phyloP scores from a whole-genome alignment of 2,888 invertebrate species.

The Cosmia pyralina region DNA sequence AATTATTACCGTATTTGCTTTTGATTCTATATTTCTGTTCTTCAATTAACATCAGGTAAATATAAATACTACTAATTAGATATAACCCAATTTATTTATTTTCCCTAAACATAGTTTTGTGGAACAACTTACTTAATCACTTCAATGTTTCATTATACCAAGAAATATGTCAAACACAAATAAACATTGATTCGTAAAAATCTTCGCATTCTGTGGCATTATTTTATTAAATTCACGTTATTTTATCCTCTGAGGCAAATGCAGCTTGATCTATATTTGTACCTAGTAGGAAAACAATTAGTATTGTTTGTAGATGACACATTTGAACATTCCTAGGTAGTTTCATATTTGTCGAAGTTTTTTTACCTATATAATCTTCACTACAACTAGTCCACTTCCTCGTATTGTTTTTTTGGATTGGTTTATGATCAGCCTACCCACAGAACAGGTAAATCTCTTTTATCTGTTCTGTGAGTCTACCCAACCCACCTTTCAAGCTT shows the following conservation, averaged over 20 bases:
- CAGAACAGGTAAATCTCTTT: too few species aligned
- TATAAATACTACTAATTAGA: neutral
- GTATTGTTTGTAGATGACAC: conserved; percentile 5
- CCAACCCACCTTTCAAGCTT: neutral
- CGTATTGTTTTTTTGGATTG: too few species aligned
- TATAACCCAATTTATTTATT: neutral
- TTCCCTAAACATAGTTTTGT: conserved; percentile 15
- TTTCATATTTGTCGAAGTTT: neutral
- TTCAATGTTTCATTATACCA: conserved; percentile 14
- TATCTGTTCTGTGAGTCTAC: too few species aligned
- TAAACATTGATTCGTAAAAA: conserved; percentile 31
- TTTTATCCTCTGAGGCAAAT: conserved; percentile 33
- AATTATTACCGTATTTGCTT: neutral
- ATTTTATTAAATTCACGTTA: conserved; percentile 11
- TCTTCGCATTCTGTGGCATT: too few species aligned
- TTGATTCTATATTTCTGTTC: neutral
- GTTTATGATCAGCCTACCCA: neutral
- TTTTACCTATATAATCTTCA: neutral
- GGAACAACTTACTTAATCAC: neutral
- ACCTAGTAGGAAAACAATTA: neutral
- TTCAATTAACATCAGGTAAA: neutral
- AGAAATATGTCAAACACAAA: conserved; percentile 30
- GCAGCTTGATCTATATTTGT: conserved; percentile 6
- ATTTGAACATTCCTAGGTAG: neutral
- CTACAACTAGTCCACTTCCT: too few species aligned